Base-by-base conservation (phyloP, 2,797 vertebrate species). In the Enteromius unitaeniatus region DNA sequence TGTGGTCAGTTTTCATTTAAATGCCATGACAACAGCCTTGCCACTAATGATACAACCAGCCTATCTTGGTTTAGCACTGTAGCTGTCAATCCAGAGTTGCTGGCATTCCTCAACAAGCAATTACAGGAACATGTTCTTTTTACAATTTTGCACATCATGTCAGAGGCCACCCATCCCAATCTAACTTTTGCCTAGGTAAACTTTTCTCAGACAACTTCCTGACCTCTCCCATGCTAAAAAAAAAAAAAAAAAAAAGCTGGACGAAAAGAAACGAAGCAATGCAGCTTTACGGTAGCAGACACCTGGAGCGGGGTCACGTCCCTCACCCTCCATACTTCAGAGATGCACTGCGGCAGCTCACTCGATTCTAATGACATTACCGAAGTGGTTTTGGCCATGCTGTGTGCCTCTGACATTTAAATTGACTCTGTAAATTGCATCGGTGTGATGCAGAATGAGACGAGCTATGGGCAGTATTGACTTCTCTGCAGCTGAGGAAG, bases 341-440 rank as follows among this genome's bases (percentile, higher is more conserved):
- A 83, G 82, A 78, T 72, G 40, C 75, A 62, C 82, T 72, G 75
- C 75, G 9, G 82, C 58, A 53, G 53, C 31, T 67, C 65, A 79
- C 79, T 85, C 79, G 53, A 85, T 81, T 45, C 83, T 76, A 85
- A 83, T 69, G 45, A n/a, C 82, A 86, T 85, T 77, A 86, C 79
- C n/a, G 10, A 53, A 60, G 67, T 49, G 62, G 42, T 74, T 47
- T 15, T 55, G 42, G 75, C 58, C 64, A 74, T 49, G 58, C 69
- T 83, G 65, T 81, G 64, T 83, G 79, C 65, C 42, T 83, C 42
- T 83, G 70, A 80, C 81, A 86, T 76, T 80, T 68, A 83, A 79
- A 83, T 86, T 70, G 76, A 83, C 60, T 72, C 65, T 51, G 58
- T 73, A 70, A 84, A 85, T 84, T 82, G 55, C 70, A 70, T 88